Evolutionary conservation across 1,140 invertebrate genomes (phyloP).

Genomic region (Radopholus similis): DNA sequence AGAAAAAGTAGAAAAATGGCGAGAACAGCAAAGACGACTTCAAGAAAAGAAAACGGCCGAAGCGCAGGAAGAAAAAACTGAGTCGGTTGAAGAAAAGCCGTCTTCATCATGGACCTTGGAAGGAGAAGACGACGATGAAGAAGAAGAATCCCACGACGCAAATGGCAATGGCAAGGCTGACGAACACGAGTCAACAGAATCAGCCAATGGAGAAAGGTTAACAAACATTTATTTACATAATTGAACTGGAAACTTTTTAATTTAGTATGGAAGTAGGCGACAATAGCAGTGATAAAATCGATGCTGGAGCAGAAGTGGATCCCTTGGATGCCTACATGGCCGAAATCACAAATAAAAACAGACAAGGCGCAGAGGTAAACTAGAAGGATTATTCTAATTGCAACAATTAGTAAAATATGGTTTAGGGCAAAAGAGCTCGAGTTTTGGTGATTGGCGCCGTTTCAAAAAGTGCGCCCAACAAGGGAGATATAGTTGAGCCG

Average conservation of each 20-base stretch:
- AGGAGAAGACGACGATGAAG: conserved; percentile 58
- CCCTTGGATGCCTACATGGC: conserved; percentile 94
- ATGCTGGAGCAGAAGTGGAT: conserved; percentile 72
- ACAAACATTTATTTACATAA: conserved; percentile 3
- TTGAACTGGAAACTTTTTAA: neutral
- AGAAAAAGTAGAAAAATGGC: conserved; percentile 86
- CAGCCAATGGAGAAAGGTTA: conserved; percentile 71
- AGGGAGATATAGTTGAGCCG: conserved; percentile 57
- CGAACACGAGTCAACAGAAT: conserved; percentile 16
- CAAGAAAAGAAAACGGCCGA: conserved; percentile 22
- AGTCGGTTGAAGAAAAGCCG: conserved; percentile 34
- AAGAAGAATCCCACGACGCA: conserved; percentile 69
- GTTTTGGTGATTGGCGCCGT: conserved; percentile 41
- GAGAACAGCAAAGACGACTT: conserved; percentile 71
- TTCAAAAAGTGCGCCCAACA: conserved; percentile 33
- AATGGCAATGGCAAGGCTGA: conserved; percentile 28
- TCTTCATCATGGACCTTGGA: conserved; percentile 50
- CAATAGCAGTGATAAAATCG: conserved; percentile 18
- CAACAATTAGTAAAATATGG: too few species aligned
- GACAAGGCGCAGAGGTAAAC: neutral
- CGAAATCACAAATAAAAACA: conserved; percentile 62
- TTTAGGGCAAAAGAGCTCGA: conserved; percentile 23
- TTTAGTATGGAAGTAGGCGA: neutral
- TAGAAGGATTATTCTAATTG: neutral
- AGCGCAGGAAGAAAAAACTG: neutral